Base-by-base conservation (phyloP, 2,888 invertebrate species). In the Didymodactylos carnosus region DNA sequence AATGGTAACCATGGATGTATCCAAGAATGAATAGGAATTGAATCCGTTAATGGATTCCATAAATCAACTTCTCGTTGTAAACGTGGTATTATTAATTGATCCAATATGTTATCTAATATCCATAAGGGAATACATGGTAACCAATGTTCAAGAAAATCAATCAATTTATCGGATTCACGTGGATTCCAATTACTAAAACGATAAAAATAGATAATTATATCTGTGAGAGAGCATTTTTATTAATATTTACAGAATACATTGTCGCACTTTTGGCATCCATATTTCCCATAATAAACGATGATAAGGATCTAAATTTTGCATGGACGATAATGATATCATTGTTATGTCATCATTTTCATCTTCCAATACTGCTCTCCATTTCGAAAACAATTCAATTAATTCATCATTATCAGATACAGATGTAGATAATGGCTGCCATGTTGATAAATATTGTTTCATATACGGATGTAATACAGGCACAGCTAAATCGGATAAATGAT, bases 21-120 rank as follows among this genome's bases (percentile, higher is more conserved):
- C 98, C 98, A 98, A 7, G 89, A 88, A 83, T 98, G 95, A 77
- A 99, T 90, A 19, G 97, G 97, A 77, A 93, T 88, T 0, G 91
- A 91, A 82, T 98, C 97, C 0, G 90, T 90, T 3, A 94, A 86
- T 1, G 98, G 98, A 86, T 98, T 92, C 98, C 98, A 97, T 73
- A 77, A 78, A 69, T 90, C 88, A 0, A 93, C 93, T 77, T 90
- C 92, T 0, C 86, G 83, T 76, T 85, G 83, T 16, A 86, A 77
- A 70, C 80, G 77, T 0, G 92, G 92, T 79, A 92, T 85, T 71
- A 95, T 87, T 71, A 89, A 85, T 78, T 92, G 89, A 73, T 92
- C 53, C 3, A 70, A 29, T 35, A 71, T 71, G 46, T 74, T 89
- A 77, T 89, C 88, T 76, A 90, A 79, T 75, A 95, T 88, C 92